Evolutionary conservation across 2,113 vertebrate species (phyloP), one percentile per base, ranked within the genome.

Genomic region (Geococcyx californianus): DNA sequence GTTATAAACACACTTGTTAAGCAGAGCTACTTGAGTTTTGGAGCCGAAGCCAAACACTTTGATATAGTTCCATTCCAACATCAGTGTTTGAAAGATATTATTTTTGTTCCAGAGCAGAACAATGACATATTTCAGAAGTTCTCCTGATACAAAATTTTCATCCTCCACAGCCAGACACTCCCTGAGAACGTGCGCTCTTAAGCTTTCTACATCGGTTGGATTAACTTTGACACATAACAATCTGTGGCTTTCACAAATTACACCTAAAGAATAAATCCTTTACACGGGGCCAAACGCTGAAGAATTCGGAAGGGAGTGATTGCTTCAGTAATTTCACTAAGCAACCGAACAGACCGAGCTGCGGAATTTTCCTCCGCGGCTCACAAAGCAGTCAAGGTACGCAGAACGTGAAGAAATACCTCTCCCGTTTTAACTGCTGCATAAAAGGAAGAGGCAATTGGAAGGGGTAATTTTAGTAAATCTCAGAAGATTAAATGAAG

Each of bases 1-100:
- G 38, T 92, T 96, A 93, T 90, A 95, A 96, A 94, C 93, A 92
- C 40, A 84, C 66, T 77, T 93, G 94, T 93, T 96, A 89, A 94
- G 92, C 28, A 89, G 54, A 95, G 91, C 49, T 89, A 36, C 52
- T 89, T 87, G 38, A 49, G 25, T 87, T 74, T 89, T 82, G 34
- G 47, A 92, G 64, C 26, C 34, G 87, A 72, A 80, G 38, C 19
- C 38, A 94, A 73, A 89, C 64, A 93, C 52, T 89, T 92, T 36
- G 33, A 86, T 63, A 28, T 67, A 84, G 89, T 87, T 84, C 36
- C 40, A 36, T 94, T 86, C 55, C 42, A 49, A 74, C 84, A 34
- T 64, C 74, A 90, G 73, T 49, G 47, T 90, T 70, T 70, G 33
- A 74, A 89, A 84, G 19, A 62, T 68, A 81, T 94, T 87, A 94